Evolutionary conservation across 2,888 invertebrate species (phyloP), one percentile per base, ranked within the genome.

Genomic region (Alitta virens): DNA sequence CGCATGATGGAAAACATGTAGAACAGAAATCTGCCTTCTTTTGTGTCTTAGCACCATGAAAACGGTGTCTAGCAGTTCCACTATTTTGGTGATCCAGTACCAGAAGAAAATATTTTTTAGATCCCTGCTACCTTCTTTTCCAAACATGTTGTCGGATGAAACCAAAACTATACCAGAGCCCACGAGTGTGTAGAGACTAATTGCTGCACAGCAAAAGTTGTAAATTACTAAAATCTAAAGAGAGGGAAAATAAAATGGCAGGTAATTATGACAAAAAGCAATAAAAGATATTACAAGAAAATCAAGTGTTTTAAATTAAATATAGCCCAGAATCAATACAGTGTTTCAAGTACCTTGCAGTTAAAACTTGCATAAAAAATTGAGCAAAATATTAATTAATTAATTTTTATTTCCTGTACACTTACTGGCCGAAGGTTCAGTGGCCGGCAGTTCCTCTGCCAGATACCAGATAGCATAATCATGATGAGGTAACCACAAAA

Each of bases 1-100:
- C 52, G 76, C 67, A 63, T 81, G 81, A 63, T 81, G 80, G 63
- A 77, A 81, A 0, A 80, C 73, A 64, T 81, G 81, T 3, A 81
- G 73, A 56, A 79, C 72, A 18, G 76, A 72, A 40, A 81, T 76
- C 69, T 81, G 80, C 23, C 78, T 68, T 5, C 63, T 63, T 52
- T 70, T 71, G 64, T 79, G 78, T 2, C 80, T 72, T 25, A 81
- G 64, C 9, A 81, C 71, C 80, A 81, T 81, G 67, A 80, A 81
- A 14, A 52, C 59, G 1, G 81, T 81, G 66, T 81, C 81, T 21
- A 77, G 54, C 25, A 81, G 72, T 63, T 81, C 81, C 18, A 76
- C 42, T 12, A 69, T 68, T 69, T 81, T 81, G 9, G 74, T 74
- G 1, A 75, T 38, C 72, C 73, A 77, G 68, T 81, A 81, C 18